Conservation (phyloP, 1,140 invertebrate genomes). For the Trichoplusia ni region DNA sequence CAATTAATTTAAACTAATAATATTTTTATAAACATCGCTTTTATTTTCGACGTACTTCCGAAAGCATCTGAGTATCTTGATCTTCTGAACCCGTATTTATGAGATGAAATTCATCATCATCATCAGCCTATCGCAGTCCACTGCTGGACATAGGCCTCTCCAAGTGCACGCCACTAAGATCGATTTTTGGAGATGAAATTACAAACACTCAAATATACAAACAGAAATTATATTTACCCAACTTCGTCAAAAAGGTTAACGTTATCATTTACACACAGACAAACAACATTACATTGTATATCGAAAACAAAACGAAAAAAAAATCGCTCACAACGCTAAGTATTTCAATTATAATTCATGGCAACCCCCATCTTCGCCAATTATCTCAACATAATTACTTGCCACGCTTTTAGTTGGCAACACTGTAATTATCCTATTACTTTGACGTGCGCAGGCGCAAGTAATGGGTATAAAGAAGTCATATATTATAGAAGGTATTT, state of each 20-base stretch:
- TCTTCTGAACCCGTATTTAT: too few relatives aligned
- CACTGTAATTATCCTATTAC: conserved; percentile 36
- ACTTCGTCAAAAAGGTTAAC: too few relatives aligned
- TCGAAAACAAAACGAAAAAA: neutral
- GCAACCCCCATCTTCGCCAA: conserved; percentile 3
- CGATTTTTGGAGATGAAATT: too few relatives aligned
- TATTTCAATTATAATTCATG: neutral
- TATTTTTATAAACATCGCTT: too few relatives aligned
- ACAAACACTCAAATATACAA: too few relatives aligned
- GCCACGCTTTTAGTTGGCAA: conserved; percentile 26
- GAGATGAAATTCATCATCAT: too few relatives aligned
- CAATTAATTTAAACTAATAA: too few relatives aligned
- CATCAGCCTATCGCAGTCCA: too few relatives aligned
- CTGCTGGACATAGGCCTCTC: too few relatives aligned
- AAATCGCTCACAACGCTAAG: neutral
- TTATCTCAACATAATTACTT: conserved; percentile 10
- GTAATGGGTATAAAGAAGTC: conserved; percentile 21
- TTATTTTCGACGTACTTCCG: too few relatives aligned
- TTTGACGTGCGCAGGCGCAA: conserved; percentile 20
- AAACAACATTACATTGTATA: neutral
- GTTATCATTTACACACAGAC: neutral
- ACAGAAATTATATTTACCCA: neutral
- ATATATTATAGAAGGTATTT: conserved; percentile 14
- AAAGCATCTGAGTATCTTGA: too few relatives aligned
- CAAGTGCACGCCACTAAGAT: too few relatives aligned